Percentiles rank a stretch among this genome's conserved stretches.
These are phyloP conservation scores for Nineta flava DNA, from an alignment of 2,888 invertebrate genomes.

Conservation along the genomic window DNA sequence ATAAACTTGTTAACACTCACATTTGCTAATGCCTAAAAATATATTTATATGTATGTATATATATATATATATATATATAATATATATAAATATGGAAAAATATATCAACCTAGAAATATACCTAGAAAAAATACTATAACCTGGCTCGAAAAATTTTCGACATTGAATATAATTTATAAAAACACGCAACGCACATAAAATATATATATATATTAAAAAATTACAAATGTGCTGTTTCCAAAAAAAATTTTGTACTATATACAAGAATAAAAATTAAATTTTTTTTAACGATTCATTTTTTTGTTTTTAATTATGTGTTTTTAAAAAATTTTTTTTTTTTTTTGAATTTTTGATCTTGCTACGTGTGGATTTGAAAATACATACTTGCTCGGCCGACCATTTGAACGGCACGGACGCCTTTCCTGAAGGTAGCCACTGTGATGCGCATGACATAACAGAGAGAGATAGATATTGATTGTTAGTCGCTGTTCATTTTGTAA, in stretches of 20 bases:
- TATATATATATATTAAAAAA: too few relatives aligned
- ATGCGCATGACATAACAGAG: slow-evolving; percentile 25
- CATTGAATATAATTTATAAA: background rate
- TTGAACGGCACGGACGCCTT: slow-evolving; percentile 98
- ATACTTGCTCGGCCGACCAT: slow-evolving; percentile 98
- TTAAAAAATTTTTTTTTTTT: background rate
- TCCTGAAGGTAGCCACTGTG: slow-evolving; percentile 99
- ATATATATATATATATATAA: background rate
- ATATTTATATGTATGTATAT: too few relatives aligned
- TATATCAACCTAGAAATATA: background rate
- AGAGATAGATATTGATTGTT: slow-evolving; percentile 34
- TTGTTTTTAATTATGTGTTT: background rate
- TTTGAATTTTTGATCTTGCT: background rate
- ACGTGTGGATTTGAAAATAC: slow-evolving; percentile 34
- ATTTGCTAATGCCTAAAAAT: background rate
- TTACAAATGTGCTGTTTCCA: too few relatives aligned
- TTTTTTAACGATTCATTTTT: background rate
- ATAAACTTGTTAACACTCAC: background rate
- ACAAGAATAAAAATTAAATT: too few relatives aligned
- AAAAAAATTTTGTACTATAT: too few relatives aligned
- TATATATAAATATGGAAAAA: background rate
- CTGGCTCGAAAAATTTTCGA: background rate
- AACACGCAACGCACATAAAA: background rate
- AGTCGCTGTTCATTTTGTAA: slow-evolving; percentile 17
- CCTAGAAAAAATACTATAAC: background rate